Evolutionary conservation across 2,113 vertebrate species (phyloP).

Genomic region (Tonatia bakeri): DNA sequence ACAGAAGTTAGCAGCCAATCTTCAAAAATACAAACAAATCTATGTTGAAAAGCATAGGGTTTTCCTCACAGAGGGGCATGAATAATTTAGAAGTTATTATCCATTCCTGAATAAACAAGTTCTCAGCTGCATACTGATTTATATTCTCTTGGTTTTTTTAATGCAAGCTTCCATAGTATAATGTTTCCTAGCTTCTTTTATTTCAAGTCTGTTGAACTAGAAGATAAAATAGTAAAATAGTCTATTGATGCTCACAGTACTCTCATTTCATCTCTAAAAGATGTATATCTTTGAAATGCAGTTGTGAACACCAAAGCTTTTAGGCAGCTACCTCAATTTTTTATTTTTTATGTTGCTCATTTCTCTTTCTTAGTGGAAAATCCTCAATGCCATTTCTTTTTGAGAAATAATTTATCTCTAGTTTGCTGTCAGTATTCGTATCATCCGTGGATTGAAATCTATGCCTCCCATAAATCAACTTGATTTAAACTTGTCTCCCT

Average conservation of each 20-base stretch:
- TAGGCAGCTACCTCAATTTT: not conserved
- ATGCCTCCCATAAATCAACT: not conserved
- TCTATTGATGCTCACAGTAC: not conserved
- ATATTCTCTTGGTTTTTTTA: not conserved
- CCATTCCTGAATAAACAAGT: not conserved
- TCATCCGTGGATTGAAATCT: conserved; percentile 4
- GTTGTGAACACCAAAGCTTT: not conserved
- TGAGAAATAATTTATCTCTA: conserved; percentile 41
- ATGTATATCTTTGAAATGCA: not conserved
- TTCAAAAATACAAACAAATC: conserved; percentile 24
- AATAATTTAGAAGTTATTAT: conserved; percentile 48
- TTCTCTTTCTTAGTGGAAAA: conserved; percentile 28
- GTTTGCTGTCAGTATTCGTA: not conserved
- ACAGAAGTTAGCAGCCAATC: not conserved
- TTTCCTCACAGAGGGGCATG: not conserved
- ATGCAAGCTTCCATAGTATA: not conserved
- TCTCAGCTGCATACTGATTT: not conserved
- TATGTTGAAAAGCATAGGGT: not conserved
- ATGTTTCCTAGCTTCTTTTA: not conserved
- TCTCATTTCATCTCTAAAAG: conserved; percentile 39
- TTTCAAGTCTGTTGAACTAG: conserved; percentile 7
- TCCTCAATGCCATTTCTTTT: not conserved
- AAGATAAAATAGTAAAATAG: conserved; percentile 26
- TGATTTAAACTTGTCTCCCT: not conserved
- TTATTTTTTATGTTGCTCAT: not conserved